Evolutionary conservation across 2,888 invertebrate genomes (phyloP).

Genomic region (Drosophila ustulata): DNA sequence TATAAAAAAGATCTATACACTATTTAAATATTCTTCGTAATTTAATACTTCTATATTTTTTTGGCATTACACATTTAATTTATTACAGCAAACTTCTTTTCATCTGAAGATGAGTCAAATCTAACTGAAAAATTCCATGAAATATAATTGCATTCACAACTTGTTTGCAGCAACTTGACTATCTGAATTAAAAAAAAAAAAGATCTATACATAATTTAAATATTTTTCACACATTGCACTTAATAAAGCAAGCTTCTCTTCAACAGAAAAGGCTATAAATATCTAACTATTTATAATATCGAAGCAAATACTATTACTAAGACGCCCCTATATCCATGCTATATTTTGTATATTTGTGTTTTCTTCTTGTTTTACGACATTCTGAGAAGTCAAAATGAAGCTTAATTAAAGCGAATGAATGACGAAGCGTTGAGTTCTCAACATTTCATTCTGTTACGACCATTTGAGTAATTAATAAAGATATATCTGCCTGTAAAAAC

Average conservation of each 20-base stretch:
- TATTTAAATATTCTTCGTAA: no score
- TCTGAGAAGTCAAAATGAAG: background rate
- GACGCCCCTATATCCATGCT: background rate
- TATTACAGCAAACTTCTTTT: background rate
- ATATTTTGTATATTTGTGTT: background rate
- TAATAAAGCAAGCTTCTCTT: no score
- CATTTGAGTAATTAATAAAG: background rate
- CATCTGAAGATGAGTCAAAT: no score
- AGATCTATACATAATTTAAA: no score
- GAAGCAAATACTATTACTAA: background rate
- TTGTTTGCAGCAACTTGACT: no score
- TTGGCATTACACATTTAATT: background rate
- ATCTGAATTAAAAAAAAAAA: no score
- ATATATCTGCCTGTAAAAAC: conserved; percentile 9
- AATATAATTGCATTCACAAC: no score
- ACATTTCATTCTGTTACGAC: background rate
- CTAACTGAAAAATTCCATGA: no score
- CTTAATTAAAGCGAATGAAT: conserved; percentile 25
- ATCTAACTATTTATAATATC: background rate
- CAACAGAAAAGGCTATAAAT: background rate
- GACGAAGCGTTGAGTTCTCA: background rate
- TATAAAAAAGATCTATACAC: background rate
- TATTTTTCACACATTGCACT: no score
- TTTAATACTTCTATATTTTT: no score
- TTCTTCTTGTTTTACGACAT: background rate